These are phyloP conservation scores for Drosophila truncata DNA, from an alignment of 1,140 invertebrate species.

Conservation along the genomic window DNA sequence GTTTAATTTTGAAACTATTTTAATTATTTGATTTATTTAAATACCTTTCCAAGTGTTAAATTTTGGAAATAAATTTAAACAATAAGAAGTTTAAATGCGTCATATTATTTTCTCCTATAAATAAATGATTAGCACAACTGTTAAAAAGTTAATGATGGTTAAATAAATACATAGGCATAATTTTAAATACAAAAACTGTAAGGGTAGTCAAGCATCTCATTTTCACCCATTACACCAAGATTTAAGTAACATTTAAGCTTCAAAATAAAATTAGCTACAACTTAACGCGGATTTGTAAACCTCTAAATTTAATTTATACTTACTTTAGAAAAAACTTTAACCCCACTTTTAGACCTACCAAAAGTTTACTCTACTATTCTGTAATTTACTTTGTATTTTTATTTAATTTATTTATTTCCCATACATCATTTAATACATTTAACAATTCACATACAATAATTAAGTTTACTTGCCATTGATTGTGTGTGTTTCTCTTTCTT, in stretches of 20 bases:
- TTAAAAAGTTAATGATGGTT: too few species aligned
- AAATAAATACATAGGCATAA: background rate
- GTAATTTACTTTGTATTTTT: slow-evolving; percentile 6
- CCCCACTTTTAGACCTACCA: too few species aligned
- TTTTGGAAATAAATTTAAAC: too few species aligned
- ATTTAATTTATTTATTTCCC: slow-evolving; percentile 59
- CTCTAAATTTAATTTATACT: background rate
- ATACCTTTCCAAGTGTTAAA: too few species aligned
- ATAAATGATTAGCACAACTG: too few species aligned
- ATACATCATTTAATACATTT: slow-evolving; percentile 81
- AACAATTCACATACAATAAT: slow-evolving; percentile 82
- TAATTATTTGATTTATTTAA: too few species aligned
- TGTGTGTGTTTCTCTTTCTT: slow-evolving; percentile 62
- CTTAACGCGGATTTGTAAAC: too few species aligned
- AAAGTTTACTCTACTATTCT: background rate
- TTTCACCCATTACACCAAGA: too few species aligned
- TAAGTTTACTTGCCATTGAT: slow-evolving; percentile 80
- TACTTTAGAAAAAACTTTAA: background rate
- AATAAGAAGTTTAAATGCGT: too few species aligned
- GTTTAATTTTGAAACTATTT: too few species aligned
- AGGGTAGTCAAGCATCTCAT: background rate
- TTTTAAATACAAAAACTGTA: background rate
- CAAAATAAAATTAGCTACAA: background rate
- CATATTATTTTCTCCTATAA: too few species aligned
- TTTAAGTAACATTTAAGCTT: background rate